phyloP scores from a whole-genome alignment of 1,140 invertebrate species.

The Phymastichus coffea region DNA sequence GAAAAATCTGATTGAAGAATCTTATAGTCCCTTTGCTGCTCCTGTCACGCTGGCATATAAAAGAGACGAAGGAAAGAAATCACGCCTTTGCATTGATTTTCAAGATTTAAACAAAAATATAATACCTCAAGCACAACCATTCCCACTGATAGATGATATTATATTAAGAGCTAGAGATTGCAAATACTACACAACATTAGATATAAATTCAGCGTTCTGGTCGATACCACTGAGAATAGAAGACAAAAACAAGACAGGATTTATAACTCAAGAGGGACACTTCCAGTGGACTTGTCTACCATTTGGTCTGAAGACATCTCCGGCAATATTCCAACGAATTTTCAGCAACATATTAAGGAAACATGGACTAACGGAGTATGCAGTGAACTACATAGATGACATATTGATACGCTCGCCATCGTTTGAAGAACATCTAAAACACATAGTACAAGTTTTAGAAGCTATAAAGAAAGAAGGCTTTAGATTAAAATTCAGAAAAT shows the following conservation, averaged over 20 bases:
- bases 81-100: background rate
- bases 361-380: background rate
- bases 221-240: conserved; percentile 2
- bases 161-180: conserved; percentile 3
- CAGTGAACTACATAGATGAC: background rate
- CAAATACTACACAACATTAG: conserved; percentile 10
- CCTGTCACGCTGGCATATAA: background rate
- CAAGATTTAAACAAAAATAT: background rate
- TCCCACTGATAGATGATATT: too few relatives aligned
- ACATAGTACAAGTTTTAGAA: background rate
- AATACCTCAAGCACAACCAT: too few relatives aligned
- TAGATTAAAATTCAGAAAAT: background rate
- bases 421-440: too few relatives aligned
- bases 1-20: too few relatives aligned
- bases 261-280: too few relatives aligned
- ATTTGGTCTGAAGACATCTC: too few relatives aligned
- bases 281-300: too few relatives aligned
- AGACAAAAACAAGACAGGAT: background rate
- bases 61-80: background rate
- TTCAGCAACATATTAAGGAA: background rate
- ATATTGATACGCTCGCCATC: too few relatives aligned
- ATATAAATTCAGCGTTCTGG: conserved; percentile 20
- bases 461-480: background rate
- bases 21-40: background rate
- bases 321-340: background rate